Evolutionary conservation across 2,797 vertebrate genomes (phyloP).

Genomic region (Netta rufina): DNA sequence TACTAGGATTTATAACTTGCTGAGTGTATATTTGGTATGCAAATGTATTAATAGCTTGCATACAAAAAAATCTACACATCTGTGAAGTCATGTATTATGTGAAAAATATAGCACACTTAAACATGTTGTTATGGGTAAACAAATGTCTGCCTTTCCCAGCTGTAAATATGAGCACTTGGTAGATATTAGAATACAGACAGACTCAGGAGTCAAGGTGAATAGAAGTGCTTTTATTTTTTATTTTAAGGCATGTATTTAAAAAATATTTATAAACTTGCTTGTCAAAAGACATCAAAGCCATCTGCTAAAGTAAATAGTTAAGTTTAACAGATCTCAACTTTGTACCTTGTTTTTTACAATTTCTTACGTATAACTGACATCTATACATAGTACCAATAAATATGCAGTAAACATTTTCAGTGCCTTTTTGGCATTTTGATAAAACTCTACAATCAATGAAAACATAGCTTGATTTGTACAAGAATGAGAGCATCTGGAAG

Average conservation of each 20-base stretch:
- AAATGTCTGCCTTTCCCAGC: background rate
- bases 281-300: background rate
- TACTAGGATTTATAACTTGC: background rate
- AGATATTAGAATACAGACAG: background rate
- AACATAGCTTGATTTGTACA: constrained; percentile 21
- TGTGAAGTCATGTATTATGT: background rate
- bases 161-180: background rate
- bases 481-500: constrained; percentile 15
- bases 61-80: background rate
- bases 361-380: constrained; percentile 26
- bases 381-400: constrained; percentile 57
- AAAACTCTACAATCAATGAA: constrained; percentile 68
- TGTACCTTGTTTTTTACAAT: background rate
- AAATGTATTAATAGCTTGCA: background rate
- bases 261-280: background rate
- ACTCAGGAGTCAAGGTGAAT: background rate
- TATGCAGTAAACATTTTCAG: constrained; percentile 72
- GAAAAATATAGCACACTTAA: fast-evolving
- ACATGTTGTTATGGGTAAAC: background rate
- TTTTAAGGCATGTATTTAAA: background rate
- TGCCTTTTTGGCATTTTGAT: constrained; percentile 71
- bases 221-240: constrained; percentile 6
- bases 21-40: background rate
- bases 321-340: background rate
- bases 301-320: constrained; percentile 51